phyloP scores from a whole-genome alignment of 2,113 vertebrate genomes.

The Blennius ocellaris region DNA sequence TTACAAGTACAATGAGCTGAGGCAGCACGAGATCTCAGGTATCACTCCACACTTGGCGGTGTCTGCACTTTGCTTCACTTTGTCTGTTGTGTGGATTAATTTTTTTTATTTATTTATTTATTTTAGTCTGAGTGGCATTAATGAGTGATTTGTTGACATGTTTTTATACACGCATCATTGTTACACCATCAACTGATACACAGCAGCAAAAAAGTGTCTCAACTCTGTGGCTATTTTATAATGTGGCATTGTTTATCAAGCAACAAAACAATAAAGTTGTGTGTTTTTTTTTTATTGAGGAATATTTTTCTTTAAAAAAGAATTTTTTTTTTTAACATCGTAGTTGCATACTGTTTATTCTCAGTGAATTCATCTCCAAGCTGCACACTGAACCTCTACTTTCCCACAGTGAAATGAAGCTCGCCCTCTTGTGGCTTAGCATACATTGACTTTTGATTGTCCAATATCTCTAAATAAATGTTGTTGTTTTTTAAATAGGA shows the following conservation, averaged over 20 bases:
- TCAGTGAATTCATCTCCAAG: background rate
- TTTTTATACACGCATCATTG: conserved; percentile 30
- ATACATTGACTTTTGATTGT: conserved; percentile 16
- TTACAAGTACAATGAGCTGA: conserved; percentile 97
- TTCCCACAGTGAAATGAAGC: conserved; percentile 30
- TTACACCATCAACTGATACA: conserved; percentile 22
- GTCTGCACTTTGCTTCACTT: conserved; percentile 19
- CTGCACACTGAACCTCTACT: conserved; percentile 11
- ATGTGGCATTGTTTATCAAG: background rate
- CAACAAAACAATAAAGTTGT: background rate
- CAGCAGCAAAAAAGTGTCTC: background rate
- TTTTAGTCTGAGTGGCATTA: conserved; percentile 53
- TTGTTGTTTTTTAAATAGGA: background rate
- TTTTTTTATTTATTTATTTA: background rate
- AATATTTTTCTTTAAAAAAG: background rate
- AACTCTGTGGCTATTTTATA: too few relatives aligned
- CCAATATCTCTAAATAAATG: background rate
- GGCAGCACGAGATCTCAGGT: conserved; percentile 99
- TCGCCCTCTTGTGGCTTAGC: conserved; percentile 68
- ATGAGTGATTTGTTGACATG: conserved; percentile 42
- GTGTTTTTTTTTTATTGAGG: background rate
- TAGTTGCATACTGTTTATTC: background rate
- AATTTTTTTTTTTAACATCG: conserved; percentile 5
- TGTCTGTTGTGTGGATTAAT: conserved; percentile 43
- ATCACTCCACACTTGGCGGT: conserved; percentile 28